Conservation (phyloP, 2,797 vertebrate genomes). For the Gymnodraco acuticeps region DNA sequence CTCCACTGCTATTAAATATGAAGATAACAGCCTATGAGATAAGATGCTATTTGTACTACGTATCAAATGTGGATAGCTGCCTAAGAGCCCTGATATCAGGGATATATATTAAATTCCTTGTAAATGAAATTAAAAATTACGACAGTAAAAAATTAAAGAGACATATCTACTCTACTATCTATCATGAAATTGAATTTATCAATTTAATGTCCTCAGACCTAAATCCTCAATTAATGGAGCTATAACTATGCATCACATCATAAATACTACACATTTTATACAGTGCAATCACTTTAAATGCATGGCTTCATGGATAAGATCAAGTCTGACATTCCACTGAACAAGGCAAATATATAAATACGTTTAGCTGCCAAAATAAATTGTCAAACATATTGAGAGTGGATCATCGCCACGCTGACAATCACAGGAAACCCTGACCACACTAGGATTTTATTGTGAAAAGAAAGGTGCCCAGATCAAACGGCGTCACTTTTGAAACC, state of each 20-base stretch:
- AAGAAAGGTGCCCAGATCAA: slow-evolving; percentile 28
- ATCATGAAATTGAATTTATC: slow-evolving; percentile 65
- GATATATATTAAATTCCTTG: slow-evolving; percentile 78
- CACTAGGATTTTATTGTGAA: slow-evolving; percentile 36
- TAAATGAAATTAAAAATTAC: slow-evolving; percentile 73
- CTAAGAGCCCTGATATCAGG: slow-evolving; percentile 74
- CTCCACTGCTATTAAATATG: slow-evolving; percentile 77
- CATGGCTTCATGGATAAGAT: slow-evolving; percentile 65
- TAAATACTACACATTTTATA: slow-evolving; percentile 71
- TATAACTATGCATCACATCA: slow-evolving; percentile 70
- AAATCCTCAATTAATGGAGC: slow-evolving; percentile 72
- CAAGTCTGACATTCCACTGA: slow-evolving; percentile 65
- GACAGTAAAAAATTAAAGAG: slow-evolving; percentile 55
- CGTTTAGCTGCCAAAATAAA: slow-evolving; percentile 75
- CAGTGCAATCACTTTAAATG: slow-evolving; percentile 70
- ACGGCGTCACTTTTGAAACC: slow-evolving; percentile 49
- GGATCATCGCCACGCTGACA: slow-evolving; percentile 29
- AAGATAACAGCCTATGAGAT: slow-evolving; percentile 81
- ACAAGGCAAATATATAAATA: slow-evolving; percentile 73
- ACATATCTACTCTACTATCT: slow-evolving; percentile 70
- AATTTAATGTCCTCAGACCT: slow-evolving; percentile 61
- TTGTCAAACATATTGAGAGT: slow-evolving; percentile 51
- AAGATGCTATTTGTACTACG: slow-evolving; percentile 80
- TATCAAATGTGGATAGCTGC: slow-evolving; percentile 83
- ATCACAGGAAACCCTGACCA: slow-evolving; percentile 42